A percentile compares a stretch with the other conserved stretches of the same genome.
Conservation (phyloP, 2,888 invertebrate species). For the Tetropium fuscum region DNA sequence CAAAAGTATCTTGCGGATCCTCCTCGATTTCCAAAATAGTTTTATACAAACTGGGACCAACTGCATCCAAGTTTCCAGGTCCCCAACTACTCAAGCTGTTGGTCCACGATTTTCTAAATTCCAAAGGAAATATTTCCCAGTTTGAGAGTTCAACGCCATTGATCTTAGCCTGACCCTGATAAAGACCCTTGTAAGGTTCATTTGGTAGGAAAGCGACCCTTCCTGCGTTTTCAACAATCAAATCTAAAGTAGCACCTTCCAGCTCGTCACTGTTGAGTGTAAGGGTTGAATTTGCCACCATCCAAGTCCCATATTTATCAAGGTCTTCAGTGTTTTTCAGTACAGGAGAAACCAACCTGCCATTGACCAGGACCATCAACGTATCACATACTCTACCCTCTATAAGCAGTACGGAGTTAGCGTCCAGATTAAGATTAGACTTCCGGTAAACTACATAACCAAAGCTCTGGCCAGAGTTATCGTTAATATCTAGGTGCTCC, state of each 20-base stretch:
- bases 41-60: slow-evolving; percentile 71
- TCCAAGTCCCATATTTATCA: slow-evolving; percentile 64
- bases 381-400: slow-evolving; percentile 67
- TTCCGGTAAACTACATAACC: slow-evolving; percentile 70
- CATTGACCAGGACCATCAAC: slow-evolving; percentile 67
- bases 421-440: slow-evolving; percentile 51
- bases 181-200: slow-evolving; percentile 61
- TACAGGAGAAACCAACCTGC: slow-evolving; percentile 60
- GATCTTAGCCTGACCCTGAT: slow-evolving; percentile 65
- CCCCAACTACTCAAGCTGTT: slow-evolving; percentile 58
- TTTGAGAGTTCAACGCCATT: slow-evolving; percentile 60
- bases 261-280: slow-evolving; percentile 48
- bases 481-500: slow-evolving; percentile 62
- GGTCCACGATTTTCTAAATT: slow-evolving; percentile 65
- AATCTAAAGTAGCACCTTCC: slow-evolving; percentile 56
- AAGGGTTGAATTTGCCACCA: slow-evolving; percentile 54
- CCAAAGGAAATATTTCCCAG: slow-evolving; percentile 67
- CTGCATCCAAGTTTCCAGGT: slow-evolving; percentile 5
- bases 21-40: slow-evolving; percentile 64
- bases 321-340: slow-evolving; percentile 56
- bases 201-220: slow-evolving; percentile 66
- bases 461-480: slow-evolving; percentile 69
- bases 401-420: slow-evolving; percentile 58
- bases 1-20: slow-evolving; percentile 77
- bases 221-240: slow-evolving; percentile 83